Conservation (phyloP, 2,113 vertebrate genomes). For the Taurulus bubalis region DNA sequence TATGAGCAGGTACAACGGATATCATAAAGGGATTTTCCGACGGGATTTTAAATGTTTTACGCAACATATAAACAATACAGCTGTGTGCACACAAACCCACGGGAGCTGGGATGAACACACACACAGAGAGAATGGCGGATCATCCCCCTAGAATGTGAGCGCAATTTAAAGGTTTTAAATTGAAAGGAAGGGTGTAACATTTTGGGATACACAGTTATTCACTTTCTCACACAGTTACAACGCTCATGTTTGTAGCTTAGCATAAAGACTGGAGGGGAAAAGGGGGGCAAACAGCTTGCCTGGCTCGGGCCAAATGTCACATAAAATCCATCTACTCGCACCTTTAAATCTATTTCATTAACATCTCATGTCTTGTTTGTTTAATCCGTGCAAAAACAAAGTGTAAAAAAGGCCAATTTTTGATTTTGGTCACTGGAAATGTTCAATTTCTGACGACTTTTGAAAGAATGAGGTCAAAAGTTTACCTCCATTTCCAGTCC, state of each 20-base stretch:
- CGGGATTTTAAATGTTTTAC: conserved; percentile 28
- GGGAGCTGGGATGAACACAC: not conserved
- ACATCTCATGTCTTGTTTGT: not conserved
- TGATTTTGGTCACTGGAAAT: no score
- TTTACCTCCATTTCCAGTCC: not conserved
- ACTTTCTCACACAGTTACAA: not conserved
- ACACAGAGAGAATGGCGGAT: not conserved
- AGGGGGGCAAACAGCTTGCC: not conserved
- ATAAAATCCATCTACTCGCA: not conserved
- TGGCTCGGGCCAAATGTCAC: not conserved
- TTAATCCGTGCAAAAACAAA: not conserved
- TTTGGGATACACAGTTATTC: not conserved
- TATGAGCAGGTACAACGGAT: conserved; percentile 31
- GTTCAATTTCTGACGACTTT: not conserved
- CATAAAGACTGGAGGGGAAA: not conserved
- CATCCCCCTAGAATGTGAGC: not conserved
- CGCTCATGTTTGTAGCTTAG: not conserved
- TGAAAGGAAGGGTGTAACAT: not conserved
- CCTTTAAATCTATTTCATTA: not conserved
- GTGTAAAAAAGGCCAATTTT: not conserved
- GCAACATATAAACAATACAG: not conserved
- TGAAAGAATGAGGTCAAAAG: not conserved
- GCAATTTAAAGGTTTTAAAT: not conserved
- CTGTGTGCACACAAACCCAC: not conserved
- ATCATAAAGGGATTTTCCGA: conserved; percentile 34